phyloP scores from a whole-genome alignment of 2,888 invertebrate species.

The Malthinus flaveolus region DNA sequence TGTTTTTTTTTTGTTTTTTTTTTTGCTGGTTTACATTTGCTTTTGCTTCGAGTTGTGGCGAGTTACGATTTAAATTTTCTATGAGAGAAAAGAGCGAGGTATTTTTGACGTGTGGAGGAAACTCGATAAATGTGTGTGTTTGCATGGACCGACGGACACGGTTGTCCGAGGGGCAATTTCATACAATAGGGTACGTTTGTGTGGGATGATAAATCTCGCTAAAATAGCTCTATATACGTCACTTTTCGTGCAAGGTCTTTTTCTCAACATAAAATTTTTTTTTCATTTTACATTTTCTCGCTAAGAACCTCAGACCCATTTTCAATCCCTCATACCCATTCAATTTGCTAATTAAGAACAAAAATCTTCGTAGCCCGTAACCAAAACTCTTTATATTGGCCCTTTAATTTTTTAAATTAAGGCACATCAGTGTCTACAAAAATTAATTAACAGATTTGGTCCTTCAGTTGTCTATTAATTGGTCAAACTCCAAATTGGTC shows the following conservation, averaged over 20 bases:
- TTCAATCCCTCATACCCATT: too few relatives aligned
- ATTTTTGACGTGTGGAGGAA: constrained; percentile 22
- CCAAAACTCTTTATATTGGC: too few relatives aligned
- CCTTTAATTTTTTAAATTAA: too few relatives aligned
- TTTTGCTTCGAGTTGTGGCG: too few relatives aligned
- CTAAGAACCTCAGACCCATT: too few relatives aligned
- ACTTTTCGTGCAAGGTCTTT: constrained; percentile 23
- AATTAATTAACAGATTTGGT: too few relatives aligned
- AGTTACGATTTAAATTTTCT: neutral
- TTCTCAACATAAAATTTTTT: constrained; percentile 7
- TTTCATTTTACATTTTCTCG: constrained; percentile 16
- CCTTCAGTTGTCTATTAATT: too few relatives aligned
- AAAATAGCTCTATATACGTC: constrained; percentile 29
- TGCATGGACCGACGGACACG: constrained; percentile 33
- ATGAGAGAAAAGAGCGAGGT: neutral
- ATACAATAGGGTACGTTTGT: constrained; percentile 33
- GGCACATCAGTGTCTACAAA: too few relatives aligned
- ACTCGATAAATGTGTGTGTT: constrained; percentile 25
- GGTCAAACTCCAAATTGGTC: too few relatives aligned
- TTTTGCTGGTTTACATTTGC: neutral
- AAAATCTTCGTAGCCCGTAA: too few relatives aligned
- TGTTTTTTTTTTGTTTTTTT: neutral
- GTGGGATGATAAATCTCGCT: constrained; percentile 32
- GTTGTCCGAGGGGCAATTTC: constrained; percentile 32
- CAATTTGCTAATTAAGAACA: too few relatives aligned